These are phyloP conservation scores for Progne subis DNA, from an alignment of 2,113 vertebrate genomes.

Conservation along the genomic window DNA sequence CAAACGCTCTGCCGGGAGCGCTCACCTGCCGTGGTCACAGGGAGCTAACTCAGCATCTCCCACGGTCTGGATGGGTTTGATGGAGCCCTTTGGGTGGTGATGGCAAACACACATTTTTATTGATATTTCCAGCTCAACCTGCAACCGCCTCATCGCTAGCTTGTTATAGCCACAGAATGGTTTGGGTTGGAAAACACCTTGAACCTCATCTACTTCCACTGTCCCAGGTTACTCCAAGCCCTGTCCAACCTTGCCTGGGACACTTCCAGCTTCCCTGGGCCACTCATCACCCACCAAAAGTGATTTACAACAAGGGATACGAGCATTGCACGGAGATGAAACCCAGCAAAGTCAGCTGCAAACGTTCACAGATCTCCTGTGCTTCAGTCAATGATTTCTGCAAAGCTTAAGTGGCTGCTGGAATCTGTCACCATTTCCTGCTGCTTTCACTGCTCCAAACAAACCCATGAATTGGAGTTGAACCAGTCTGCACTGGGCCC, in stretches of 20 bases:
- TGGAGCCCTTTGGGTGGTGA: neutral
- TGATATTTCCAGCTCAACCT: neutral
- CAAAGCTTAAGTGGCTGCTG: neutral
- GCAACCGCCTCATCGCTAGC: neutral
- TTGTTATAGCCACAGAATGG: neutral
- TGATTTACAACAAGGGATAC: neutral
- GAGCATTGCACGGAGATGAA: accelerated
- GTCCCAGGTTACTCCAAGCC: neutral
- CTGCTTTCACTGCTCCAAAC: neutral
- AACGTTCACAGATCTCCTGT: neutral
- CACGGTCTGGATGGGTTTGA: neutral
- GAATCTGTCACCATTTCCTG: neutral
- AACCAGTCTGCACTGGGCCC: neutral
- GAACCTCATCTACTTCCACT: neutral
- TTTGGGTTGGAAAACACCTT: neutral
- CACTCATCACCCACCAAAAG: neutral
- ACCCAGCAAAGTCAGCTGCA: neutral
- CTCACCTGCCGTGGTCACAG: neutral
- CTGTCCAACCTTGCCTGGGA: neutral
- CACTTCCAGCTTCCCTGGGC: neutral
- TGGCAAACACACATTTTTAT: accelerated
- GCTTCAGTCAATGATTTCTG: neutral
- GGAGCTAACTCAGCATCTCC: neutral
- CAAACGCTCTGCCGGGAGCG: neutral
- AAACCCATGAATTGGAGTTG: neutral